Evolutionary conservation across 2,888 invertebrate genomes (phyloP).

Genomic region (Protonemura montana): DNA sequence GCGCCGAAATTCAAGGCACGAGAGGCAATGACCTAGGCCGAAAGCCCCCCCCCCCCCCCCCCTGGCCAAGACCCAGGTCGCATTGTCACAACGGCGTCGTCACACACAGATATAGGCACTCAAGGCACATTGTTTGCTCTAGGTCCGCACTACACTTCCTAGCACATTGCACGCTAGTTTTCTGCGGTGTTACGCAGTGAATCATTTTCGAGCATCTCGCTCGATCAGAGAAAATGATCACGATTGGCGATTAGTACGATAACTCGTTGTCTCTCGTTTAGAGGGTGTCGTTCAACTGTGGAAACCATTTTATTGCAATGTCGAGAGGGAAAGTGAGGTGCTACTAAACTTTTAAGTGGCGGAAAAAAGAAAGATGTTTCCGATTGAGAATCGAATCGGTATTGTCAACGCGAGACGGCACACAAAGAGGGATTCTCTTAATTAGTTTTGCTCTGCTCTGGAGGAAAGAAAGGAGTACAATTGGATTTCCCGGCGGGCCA

Average conservation of each 20-base stretch:
- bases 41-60: background rate
- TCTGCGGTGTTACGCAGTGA: background rate
- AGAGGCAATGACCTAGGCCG: background rate
- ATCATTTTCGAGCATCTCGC: background rate
- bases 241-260: background rate
- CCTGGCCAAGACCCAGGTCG: no score
- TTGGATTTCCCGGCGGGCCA: background rate
- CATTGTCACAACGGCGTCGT: background rate
- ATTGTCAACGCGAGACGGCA: background rate
- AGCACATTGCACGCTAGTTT: background rate
- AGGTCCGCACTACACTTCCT: background rate
- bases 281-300: background rate
- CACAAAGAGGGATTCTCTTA: background rate
- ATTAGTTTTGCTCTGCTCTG: background rate
- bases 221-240: background rate
- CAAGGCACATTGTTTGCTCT: background rate
- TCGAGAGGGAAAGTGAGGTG: background rate
- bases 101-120: background rate
- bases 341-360: background rate
- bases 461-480: background rate
- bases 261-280: background rate
- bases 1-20: background rate
- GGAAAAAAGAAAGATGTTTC: background rate
- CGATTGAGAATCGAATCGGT: background rate
- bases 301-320: background rate